Conservation (phyloP, 2,888 invertebrate species). For the Aspidapion aeneum region DNA sequence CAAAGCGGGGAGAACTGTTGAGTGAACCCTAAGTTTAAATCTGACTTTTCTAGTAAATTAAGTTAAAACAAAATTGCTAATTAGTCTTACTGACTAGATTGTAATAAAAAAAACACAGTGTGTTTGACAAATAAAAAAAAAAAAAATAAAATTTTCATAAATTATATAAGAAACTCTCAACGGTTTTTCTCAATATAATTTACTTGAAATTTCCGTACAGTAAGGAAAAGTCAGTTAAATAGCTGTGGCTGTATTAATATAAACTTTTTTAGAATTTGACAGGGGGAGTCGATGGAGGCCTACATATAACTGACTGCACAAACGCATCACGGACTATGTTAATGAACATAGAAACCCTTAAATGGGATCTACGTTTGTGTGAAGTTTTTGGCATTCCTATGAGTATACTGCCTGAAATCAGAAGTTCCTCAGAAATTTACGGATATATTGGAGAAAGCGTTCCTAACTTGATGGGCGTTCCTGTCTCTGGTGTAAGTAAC, state of each 20-base stretch:
- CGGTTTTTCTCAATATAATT: no score
- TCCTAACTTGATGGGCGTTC: slow-evolving; percentile 74
- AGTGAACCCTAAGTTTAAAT: no score
- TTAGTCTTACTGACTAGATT: no score
- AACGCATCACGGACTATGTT: slow-evolving; percentile 96
- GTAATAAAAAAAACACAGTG: no score
- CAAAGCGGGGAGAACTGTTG: no score
- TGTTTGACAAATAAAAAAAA: no score
- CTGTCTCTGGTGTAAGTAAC: slow-evolving; percentile 83
- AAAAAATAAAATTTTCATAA: no score
- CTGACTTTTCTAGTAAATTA: no score
- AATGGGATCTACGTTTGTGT: slow-evolving; percentile 85
- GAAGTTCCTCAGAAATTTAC: slow-evolving; percentile 89
- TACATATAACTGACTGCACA: slow-evolving; percentile 92
- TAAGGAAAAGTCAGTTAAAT: no score
- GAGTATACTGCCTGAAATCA: slow-evolving; percentile 81
- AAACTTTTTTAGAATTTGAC: slow-evolving; percentile 61
- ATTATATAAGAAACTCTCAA: no score
- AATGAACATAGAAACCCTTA: slow-evolving; percentile 82
- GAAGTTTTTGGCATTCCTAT: slow-evolving; percentile 85
- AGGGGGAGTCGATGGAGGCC: slow-evolving; percentile 59
- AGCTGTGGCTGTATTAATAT: not conserved
- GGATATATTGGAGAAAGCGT: slow-evolving; percentile 63
- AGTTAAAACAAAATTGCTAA: no score
- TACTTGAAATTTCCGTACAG: no score